phyloP scores from a whole-genome alignment of 2,888 invertebrate genomes.

The Buathra laborator region DNA sequence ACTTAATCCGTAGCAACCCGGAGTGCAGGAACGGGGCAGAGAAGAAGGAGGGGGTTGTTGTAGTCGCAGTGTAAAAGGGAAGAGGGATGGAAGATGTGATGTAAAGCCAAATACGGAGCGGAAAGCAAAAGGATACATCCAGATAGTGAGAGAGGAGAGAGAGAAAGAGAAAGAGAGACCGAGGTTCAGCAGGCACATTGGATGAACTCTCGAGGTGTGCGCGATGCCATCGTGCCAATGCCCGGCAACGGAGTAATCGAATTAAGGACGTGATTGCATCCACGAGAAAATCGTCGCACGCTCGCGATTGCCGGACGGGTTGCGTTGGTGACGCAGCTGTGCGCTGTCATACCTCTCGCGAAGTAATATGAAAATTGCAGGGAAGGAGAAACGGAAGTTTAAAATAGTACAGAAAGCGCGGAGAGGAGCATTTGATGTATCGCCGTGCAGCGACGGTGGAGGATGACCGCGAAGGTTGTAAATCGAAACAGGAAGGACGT shows the following conservation, averaged over 20 bases:
- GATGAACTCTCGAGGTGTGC: background rate
- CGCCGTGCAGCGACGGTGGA: background rate
- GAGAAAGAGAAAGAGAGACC: background rate
- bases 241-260: constrained; percentile 39
- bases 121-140: constrained; percentile 3
- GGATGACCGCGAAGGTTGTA: constrained; percentile 17
- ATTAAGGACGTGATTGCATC: constrained; percentile 51
- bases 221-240: constrained; percentile 7
- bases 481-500: constrained; percentile 33
- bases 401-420: background rate
- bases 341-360: background rate
- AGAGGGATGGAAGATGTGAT: constrained; percentile 8
- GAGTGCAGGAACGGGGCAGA: background rate
- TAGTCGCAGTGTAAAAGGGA: background rate
- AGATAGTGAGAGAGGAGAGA: background rate
- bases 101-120: background rate
- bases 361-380: constrained; percentile 27
- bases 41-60: background rate
- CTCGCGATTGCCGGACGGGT: too few relatives aligned
- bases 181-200: background rate
- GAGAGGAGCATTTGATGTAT: constrained; percentile 3
- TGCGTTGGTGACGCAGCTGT: constrained; percentile 18
- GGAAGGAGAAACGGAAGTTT: background rate
- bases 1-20: constrained; percentile 45
- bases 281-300: constrained; percentile 24